phyloP scores from a whole-genome alignment of 2,888 invertebrate genomes.

The Hydropsyche betteni region DNA sequence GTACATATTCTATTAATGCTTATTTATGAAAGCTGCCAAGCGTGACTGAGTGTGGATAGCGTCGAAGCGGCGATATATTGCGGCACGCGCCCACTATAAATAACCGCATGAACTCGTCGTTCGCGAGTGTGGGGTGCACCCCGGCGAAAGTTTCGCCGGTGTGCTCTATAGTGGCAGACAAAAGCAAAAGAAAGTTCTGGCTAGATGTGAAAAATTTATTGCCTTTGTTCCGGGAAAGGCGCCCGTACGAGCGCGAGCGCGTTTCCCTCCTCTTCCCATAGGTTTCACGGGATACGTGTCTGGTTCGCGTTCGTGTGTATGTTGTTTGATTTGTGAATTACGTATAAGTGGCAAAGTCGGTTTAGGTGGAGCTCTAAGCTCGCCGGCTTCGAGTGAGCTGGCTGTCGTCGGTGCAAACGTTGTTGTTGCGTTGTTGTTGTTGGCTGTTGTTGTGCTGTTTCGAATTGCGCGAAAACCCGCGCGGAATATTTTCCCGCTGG shows the following conservation, averaged over 20 bases:
- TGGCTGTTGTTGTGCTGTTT: constrained; percentile 40
- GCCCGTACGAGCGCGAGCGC: constrained; percentile 31
- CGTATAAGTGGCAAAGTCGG: constrained; percentile 49
- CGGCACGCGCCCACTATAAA: constrained; percentile 50
- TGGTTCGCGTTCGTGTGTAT: constrained; percentile 34
- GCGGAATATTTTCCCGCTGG: constrained; percentile 37
- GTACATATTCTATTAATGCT: constrained; percentile 23
- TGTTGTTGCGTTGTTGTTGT: constrained; percentile 39
- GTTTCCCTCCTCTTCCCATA: not conserved
- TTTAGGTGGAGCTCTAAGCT: constrained; percentile 42
- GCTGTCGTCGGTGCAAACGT: constrained; percentile 41
- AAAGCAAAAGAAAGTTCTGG: constrained; percentile 49
- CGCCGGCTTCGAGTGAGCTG: constrained; percentile 32
- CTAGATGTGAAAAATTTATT: constrained; percentile 52
- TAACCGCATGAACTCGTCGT: constrained; percentile 47
- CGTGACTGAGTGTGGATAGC: constrained; percentile 18
- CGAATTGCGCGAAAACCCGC: constrained; percentile 37
- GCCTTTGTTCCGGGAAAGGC: constrained; percentile 49
- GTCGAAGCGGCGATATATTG: constrained; percentile 43
- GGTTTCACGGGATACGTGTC: too few relatives aligned
- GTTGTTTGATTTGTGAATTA: constrained; percentile 52
- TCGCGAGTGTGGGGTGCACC: too few relatives aligned
- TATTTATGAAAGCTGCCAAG: constrained; percentile 21
- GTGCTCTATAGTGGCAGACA: constrained; percentile 28
- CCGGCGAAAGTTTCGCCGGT: constrained; percentile 45